A percentile compares a stretch with the other conserved stretches of the same genome.
phyloP scores from a whole-genome alignment of 1,140 invertebrate species.

The Zelostemma sp. region DNA sequence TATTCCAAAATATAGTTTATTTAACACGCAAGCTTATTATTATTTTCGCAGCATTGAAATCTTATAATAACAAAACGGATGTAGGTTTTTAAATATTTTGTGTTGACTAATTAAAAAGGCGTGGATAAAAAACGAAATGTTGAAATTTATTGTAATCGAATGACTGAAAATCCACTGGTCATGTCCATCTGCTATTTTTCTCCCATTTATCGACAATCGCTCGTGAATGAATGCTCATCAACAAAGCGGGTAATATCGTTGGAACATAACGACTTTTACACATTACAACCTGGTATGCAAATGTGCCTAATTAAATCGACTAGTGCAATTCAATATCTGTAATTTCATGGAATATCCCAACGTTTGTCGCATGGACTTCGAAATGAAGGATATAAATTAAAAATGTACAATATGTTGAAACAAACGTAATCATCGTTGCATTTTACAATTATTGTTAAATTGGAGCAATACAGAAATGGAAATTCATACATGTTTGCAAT shows the following conservation, averaged over 20 bases:
- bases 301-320: neutral
- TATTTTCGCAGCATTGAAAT: neutral
- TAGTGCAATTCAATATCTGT: neutral
- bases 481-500: too few relatives aligned
- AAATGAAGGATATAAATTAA: too few relatives aligned
- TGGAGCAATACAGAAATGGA: too few relatives aligned
- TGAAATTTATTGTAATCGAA: too few relatives aligned
- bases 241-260: slow-evolving; percentile 1
- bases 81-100: too few relatives aligned
- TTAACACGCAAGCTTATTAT: neutral
- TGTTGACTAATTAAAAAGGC: too few relatives aligned
- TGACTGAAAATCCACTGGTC: neutral
- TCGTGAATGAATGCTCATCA: neutral
- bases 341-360: neutral
- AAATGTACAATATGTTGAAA: too few relatives aligned
- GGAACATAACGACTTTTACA: neutral
- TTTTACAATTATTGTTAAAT: too few relatives aligned
- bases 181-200: neutral
- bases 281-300: neutral
- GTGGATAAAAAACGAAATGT: too few relatives aligned
- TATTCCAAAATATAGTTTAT: neutral
- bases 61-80: too few relatives aligned
- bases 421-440: too few relatives aligned
- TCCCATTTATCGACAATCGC: neutral
- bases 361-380: too few relatives aligned